A percentile compares a stretch with the other conserved stretches of the same genome.
phyloP scores from a whole-genome alignment of 2,888 invertebrate genomes.

The Rotaria macrura region DNA sequence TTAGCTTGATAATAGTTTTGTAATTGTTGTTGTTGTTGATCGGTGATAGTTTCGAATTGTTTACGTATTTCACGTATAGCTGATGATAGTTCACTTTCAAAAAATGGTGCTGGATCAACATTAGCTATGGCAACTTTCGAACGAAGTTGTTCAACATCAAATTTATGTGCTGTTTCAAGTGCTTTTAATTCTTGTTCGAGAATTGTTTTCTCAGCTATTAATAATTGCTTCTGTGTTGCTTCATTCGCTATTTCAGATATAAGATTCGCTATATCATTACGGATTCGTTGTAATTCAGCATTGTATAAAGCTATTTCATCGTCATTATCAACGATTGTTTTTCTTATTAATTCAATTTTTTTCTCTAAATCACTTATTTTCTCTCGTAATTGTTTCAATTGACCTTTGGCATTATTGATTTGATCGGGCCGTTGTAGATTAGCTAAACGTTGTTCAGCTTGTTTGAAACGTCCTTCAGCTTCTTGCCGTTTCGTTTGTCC shows the following conservation, averaged over 20 bases:
- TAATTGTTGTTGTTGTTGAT: conserved; percentile 30
- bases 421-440: conserved; percentile 22
- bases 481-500: conserved; percentile 52
- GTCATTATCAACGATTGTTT: conserved; percentile 36
- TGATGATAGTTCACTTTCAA: conserved; percentile 30
- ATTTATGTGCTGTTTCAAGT: conserved; percentile 28
- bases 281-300: conserved; percentile 28
- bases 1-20: conserved; percentile 45
- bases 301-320: conserved; percentile 32
- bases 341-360: conserved; percentile 44
- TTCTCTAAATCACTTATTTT: conserved; percentile 41
- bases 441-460: conserved; percentile 25
- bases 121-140: conserved; percentile 27
- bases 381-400: conserved; percentile 41
- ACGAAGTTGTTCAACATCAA: conserved; percentile 32
- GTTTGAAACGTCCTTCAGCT: conserved; percentile 39
- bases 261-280: conserved; percentile 23
- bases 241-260: conserved; percentile 30
- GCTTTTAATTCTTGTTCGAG: conserved; percentile 33
- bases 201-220: conserved; percentile 30
- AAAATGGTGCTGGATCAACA: conserved; percentile 32
- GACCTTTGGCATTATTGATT: conserved; percentile 37
- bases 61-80: conserved; percentile 34
- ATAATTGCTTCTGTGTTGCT: conserved; percentile 24
- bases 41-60: conserved; percentile 31